Conservation (phyloP, 2,888 invertebrate species). For the Listrodromus nycthemerus region DNA sequence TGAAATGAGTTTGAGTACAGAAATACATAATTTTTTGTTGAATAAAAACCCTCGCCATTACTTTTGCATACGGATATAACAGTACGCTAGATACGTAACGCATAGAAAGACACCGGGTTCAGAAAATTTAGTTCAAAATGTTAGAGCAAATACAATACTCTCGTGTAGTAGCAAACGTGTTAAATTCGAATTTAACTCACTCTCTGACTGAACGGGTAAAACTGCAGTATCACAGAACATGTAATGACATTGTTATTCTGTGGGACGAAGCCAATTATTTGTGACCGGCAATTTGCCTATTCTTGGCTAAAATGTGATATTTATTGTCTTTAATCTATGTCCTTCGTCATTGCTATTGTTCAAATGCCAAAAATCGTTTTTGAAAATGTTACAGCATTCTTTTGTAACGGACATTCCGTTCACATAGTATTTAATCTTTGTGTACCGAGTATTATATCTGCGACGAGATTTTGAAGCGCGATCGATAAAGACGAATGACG, state of each 20-base stretch:
- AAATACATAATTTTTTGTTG: not conserved
- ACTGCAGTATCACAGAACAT: constrained; percentile 45
- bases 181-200: not conserved
- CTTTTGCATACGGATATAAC: not conserved
- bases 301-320: constrained; percentile 4
- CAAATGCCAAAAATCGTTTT: not conserved
- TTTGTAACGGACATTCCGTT: not conserved
- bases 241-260: not conserved
- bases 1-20: not conserved
- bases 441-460: constrained; percentile 4
- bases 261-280: constrained; percentile 16
- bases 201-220: not conserved
- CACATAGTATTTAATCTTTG: constrained; percentile 28
- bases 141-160: not conserved
- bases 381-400: constrained; percentile 4
- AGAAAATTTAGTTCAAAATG: not conserved
- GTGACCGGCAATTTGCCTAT: constrained; percentile 12
- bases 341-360: not conserved
- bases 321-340: constrained; percentile 49
- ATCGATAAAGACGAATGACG: constrained; percentile 6
- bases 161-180: not conserved
- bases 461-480: not conserved
- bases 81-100: not conserved
- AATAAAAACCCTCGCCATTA: constrained; percentile 1
- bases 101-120: constrained; percentile 4